These are phyloP conservation scores for Entomobrya proxima DNA, from an alignment of 2,888 invertebrate genomes.

Conservation along the genomic window DNA sequence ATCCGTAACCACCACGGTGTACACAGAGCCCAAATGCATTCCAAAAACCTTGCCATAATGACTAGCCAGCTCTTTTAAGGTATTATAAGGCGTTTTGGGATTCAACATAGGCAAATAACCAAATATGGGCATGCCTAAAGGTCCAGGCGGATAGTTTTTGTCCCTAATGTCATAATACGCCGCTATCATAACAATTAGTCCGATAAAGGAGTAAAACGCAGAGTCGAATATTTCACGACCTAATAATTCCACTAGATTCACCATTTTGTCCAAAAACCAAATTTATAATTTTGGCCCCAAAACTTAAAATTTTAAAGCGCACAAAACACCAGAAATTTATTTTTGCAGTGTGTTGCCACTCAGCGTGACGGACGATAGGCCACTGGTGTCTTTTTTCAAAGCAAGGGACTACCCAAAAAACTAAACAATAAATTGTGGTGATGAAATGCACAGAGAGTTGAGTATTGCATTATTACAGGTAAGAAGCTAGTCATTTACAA, in stretches of 20 bases:
- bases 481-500: too few relatives aligned
- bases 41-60: slow-evolving; percentile 86
- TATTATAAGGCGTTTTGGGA: slow-evolving; percentile 83
- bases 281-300: too few relatives aligned
- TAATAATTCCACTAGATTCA: slow-evolving; percentile 42
- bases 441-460: too few relatives aligned
- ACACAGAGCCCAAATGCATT: slow-evolving; percentile 85
- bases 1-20: slow-evolving; percentile 88
- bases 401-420: too few relatives aligned
- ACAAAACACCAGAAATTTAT: too few relatives aligned
- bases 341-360: too few relatives aligned
- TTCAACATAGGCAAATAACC: slow-evolving; percentile 88
- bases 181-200: slow-evolving; percentile 60
- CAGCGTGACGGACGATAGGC: too few relatives aligned
- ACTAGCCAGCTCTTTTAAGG: slow-evolving; percentile 83
- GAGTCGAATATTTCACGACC: slow-evolving; percentile 64
- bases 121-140: slow-evolving; percentile 86
- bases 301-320: too few relatives aligned
- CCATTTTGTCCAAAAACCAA: slow-evolving; percentile 53
- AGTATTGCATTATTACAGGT: too few relatives aligned
- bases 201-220: slow-evolving; percentile 67
- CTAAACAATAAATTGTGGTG: too few relatives aligned
- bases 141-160: slow-evolving; percentile 85
- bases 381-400: too few relatives aligned
- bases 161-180: slow-evolving; percentile 76